These are phyloP conservation scores for Dryobates pubescens DNA, from an alignment of 2,797 vertebrate species.

Conservation along the genomic window DNA sequence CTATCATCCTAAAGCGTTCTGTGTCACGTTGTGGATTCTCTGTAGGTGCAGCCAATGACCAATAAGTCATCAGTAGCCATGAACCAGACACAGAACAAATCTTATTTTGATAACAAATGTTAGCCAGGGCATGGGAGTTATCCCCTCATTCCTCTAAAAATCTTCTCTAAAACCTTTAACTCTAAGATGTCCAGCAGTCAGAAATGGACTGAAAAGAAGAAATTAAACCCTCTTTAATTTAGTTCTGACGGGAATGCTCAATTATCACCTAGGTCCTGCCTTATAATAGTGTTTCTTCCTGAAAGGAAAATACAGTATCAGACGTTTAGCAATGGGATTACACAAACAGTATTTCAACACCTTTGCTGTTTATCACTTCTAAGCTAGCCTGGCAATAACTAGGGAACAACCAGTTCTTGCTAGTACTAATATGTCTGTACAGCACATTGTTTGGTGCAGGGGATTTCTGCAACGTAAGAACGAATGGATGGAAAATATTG, in stretches of 20 bases:
- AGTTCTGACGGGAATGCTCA: neutral
- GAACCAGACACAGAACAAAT: conserved; percentile 54
- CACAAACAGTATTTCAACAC: neutral
- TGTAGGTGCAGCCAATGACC: neutral
- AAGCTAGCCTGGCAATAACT: neutral
- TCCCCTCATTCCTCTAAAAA: conserved; percentile 30
- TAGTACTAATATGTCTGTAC: neutral
- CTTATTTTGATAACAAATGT: conserved; percentile 52
- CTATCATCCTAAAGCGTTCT: neutral
- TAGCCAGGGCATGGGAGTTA: neutral
- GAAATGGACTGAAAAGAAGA: conserved; percentile 5
- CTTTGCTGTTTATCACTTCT: neutral
- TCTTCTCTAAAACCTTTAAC: conserved; percentile 27
- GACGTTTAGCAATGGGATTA: neutral
- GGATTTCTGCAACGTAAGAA: neutral
- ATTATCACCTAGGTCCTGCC: neutral
- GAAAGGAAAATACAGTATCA: neutral
- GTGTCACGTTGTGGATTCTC: neutral
- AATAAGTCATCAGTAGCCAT: conserved; percentile 40
- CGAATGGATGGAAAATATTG: neutral
- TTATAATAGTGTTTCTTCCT: neutral
- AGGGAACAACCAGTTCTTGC: neutral
- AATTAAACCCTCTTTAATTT: neutral
- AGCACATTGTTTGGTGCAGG: neutral
- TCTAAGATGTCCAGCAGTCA: neutral